Evolutionary conservation across 2,797 vertebrate genomes (phyloP), one percentile per base, ranked within the genome.

Genomic region (Sebastes umbrosus): DNA sequence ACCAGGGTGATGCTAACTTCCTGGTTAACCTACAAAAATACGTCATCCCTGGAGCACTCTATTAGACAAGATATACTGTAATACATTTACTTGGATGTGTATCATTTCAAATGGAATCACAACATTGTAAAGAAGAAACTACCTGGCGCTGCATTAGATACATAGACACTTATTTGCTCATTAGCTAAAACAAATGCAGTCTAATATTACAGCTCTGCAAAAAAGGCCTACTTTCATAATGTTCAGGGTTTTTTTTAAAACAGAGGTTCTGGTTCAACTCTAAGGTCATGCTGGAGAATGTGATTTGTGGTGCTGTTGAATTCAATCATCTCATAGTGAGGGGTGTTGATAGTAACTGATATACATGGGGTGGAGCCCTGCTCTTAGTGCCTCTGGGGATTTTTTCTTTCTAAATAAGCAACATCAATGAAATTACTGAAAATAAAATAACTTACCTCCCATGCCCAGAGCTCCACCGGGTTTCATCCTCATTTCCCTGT

Each of bases 401-500:
- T n/a, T 18, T 12, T 8, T 6, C 8, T 27, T 27, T 22, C 6
- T 20, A 13, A 39, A 25, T 4, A 31, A 46, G 12, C n/a, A 29
- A 58, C 20, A 3, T 25, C 1, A 34, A 20, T 54, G 0, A 69
- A 73, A 68, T 20, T 11, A 64, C 1, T 69, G 5, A 39, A 54
- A 54, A n/a, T n/a, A 36, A 34, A 8, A 39, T 4, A 46, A 91
- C 95, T 96, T 94, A 99, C 99, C 99, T 94, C 95, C 94, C 96
- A 99, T 97, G 89, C 97, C 97, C 96, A 98, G 91, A 81, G 97
- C 91, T 80, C 95, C 97, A 88, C 95, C 90, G 1, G 93, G 7
- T 91, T 94, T 96, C 97, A 99, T 97, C 88, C 98, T 97, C 97
- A 99, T 98, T 82, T 99, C 98, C 83, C 98, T 94, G 13, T 99